Percentiles rank a stretch among this genome's conserved stretches.
These are phyloP conservation scores for Spilarctia lutea DNA, from an alignment of 2,888 invertebrate genomes.

Conservation along the genomic window DNA sequence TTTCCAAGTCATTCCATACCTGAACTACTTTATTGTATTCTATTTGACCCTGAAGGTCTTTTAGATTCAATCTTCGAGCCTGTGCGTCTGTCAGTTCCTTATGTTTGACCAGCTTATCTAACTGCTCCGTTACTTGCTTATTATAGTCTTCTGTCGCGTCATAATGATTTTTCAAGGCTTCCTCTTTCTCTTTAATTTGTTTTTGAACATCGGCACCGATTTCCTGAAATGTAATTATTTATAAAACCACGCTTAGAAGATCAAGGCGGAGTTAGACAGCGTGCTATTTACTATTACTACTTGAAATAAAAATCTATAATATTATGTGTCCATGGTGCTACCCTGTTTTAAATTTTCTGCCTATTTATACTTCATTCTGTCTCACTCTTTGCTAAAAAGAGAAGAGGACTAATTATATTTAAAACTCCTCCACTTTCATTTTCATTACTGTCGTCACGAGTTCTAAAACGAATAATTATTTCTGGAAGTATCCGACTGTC, in stretches of 20 bases:
- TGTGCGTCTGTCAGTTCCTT: conserved; percentile 64
- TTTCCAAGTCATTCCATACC: conserved; percentile 50
- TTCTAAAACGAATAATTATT: too few species aligned
- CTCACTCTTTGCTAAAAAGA: too few species aligned
- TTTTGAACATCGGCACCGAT: background rate
- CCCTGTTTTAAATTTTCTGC: too few species aligned
- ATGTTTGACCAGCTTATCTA: conserved; percentile 59
- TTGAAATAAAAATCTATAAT: background rate
- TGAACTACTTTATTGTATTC: conserved; percentile 75
- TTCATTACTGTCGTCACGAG: too few species aligned
- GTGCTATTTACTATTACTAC: too few species aligned
- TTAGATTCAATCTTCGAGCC: conserved; percentile 62
- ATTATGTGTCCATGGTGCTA: too few species aligned
- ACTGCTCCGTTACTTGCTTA: conserved; percentile 59
- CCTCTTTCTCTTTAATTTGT: conserved; percentile 51
- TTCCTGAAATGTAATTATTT: background rate
- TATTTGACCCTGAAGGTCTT: conserved; percentile 67
- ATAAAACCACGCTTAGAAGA: too few species aligned
- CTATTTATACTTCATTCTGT: too few species aligned
- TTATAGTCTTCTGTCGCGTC: conserved; percentile 57
- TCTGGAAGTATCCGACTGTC: too few species aligned
- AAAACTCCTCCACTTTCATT: too few species aligned
- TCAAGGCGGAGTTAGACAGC: too few species aligned
- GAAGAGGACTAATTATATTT: too few species aligned
- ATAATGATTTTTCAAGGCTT: background rate